phyloP scores from a whole-genome alignment of 2,888 invertebrate species.

The Bellardia bayeri region DNA sequence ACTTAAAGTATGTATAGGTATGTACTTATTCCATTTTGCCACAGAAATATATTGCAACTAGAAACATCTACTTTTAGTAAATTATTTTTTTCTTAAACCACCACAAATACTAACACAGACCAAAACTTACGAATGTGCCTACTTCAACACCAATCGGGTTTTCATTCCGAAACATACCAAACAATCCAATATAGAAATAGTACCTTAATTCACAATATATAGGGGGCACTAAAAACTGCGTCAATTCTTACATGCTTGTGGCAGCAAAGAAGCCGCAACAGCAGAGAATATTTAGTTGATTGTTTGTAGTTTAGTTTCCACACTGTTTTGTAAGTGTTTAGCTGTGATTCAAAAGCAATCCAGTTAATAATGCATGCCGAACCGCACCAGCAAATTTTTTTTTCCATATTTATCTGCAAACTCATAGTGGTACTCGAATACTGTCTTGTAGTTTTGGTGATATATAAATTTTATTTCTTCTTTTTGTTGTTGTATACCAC shows the following conservation, averaged over 20 bases:
- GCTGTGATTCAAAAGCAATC: constrained; percentile 64
- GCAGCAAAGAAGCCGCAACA: not conserved
- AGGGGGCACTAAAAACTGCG: constrained; percentile 2
- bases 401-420: constrained; percentile 34
- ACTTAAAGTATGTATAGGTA: no score
- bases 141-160: not conserved
- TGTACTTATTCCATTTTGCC: no score
- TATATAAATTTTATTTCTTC: constrained; percentile 30
- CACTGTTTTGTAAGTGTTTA: constrained; percentile 50
- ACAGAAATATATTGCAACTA: not conserved
- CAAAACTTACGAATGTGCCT: no score
- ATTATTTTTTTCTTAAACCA: not conserved
- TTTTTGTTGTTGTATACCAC: constrained; percentile 20
- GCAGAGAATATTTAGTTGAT: not conserved
- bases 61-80: constrained; percentile 27
- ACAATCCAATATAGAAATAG: no score
- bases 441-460: constrained; percentile 22
- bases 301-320: constrained; percentile 15
- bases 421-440: constrained; percentile 41
- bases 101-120: not conserved
- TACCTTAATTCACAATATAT: not conserved
- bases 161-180: no score
- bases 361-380: constrained; percentile 58
- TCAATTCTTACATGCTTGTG: not conserved
- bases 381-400: constrained; percentile 38